Evolutionary conservation across 1,140 invertebrate genomes (phyloP).

Genomic region (Euura lappo): DNA sequence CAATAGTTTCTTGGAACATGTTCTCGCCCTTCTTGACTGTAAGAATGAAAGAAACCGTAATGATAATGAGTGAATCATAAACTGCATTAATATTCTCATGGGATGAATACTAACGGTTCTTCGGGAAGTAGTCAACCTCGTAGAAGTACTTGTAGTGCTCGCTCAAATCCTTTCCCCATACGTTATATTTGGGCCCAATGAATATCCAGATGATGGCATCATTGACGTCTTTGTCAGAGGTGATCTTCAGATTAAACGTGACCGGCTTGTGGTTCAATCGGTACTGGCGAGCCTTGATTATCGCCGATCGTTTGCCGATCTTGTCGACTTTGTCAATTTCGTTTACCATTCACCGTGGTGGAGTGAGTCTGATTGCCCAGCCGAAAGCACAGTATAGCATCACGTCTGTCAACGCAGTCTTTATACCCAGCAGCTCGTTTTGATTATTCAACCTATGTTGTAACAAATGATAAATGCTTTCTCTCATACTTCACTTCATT

Average conservation of each 20-base stretch:
- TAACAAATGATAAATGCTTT: no score
- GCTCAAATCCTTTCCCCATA: constrained; percentile 53
- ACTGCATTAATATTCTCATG: neutral
- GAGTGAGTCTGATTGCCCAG: no score
- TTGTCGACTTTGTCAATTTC: no score
- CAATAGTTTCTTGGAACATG: constrained; percentile 34
- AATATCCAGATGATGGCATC: constrained; percentile 66
- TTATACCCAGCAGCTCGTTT: no score
- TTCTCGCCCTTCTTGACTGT: constrained; percentile 48
- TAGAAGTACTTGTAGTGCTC: constrained; percentile 63
- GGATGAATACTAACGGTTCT: constrained; percentile 47
- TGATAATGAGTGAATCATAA: neutral
- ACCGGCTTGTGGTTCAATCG: constrained; percentile 61
- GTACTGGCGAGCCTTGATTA: neutral
- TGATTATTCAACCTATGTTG: no score
- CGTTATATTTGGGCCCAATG: constrained; percentile 69
- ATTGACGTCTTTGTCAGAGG: constrained; percentile 56
- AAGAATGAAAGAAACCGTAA: constrained; percentile 12
- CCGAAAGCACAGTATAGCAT: no score
- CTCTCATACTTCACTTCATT: no score
- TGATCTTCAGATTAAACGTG: constrained; percentile 63
- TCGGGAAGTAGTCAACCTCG: constrained; percentile 64
- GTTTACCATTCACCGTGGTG: no score
- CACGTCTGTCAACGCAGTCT: no score
- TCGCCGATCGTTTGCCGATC: neutral